These are phyloP conservation scores for Oxyteleia sp. DNA, from an alignment of 2,888 invertebrate genomes.

Conservation along the genomic window DNA sequence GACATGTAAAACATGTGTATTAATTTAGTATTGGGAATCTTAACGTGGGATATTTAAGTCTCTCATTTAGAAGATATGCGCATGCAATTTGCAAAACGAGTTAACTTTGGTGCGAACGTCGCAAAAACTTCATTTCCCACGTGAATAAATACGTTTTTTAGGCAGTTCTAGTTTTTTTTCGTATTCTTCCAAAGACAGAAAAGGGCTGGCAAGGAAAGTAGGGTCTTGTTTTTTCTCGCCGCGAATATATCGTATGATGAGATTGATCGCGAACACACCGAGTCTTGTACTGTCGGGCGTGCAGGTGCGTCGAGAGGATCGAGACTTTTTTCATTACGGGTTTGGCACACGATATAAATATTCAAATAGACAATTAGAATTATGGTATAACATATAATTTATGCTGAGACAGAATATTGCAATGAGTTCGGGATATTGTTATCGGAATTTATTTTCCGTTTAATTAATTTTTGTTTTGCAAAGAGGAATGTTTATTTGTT, in stretches of 20 bases:
- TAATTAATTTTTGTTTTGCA: too few relatives aligned
- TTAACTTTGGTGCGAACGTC: conserved; percentile 70
- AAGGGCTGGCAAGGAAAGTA: conserved; percentile 72
- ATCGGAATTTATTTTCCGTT: too few relatives aligned
- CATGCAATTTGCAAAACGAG: conserved; percentile 56
- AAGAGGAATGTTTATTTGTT: too few relatives aligned
- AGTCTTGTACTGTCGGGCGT: conserved; percentile 56
- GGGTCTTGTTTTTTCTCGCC: conserved; percentile 70
- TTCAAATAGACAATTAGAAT: conserved; percentile 58
- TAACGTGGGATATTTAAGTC: neutral
- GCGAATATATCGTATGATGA: conserved; percentile 68
- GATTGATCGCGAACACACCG: conserved; percentile 70
- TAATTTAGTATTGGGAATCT: too few relatives aligned
- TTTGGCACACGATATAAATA: conserved; percentile 46
- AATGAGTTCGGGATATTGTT: too few relatives aligned
- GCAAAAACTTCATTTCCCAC: conserved; percentile 73
- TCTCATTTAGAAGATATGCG: conserved; percentile 16
- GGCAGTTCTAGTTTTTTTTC: conserved; percentile 65
- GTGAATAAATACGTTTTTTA: conserved; percentile 70
- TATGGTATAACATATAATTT: conserved; percentile 47
- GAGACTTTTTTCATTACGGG: conserved; percentile 19
- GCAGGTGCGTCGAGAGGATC: conserved; percentile 72
- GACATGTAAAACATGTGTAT: too few relatives aligned
- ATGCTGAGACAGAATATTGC: neutral
- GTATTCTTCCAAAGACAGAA: conserved; percentile 66